Conservation (phyloP, 2,113 vertebrate species). For the Sylvia atricapilla region DNA sequence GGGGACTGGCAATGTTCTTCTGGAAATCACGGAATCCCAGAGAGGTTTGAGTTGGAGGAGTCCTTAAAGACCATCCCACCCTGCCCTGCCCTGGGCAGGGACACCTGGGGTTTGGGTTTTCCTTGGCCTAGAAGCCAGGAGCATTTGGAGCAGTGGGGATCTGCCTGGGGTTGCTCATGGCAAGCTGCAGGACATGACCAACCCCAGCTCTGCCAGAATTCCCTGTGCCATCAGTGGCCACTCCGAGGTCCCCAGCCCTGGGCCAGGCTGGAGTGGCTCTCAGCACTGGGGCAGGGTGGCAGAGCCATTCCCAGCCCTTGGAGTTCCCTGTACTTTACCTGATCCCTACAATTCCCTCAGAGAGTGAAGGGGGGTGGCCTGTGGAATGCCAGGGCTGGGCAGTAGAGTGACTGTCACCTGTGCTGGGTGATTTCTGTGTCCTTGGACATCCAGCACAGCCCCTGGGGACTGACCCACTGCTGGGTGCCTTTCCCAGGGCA, state of each 20-base stretch:
- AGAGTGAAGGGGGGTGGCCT: neutral
- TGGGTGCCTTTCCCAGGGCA: neutral
- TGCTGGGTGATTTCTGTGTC: neutral
- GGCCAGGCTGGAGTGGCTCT: too few relatives aligned
- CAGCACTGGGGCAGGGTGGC: neutral
- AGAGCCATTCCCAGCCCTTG: neutral
- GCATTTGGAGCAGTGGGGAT: rapidly evolving
- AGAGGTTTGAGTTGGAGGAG: neutral
- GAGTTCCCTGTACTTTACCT: neutral
- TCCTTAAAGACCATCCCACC: rapidly evolving
- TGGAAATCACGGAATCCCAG: rapidly evolving
- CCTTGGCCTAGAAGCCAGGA: neutral
- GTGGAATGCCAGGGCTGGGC: neutral
- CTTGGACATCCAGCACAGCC: neutral
- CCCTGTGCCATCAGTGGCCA: neutral
- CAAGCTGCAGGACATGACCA: neutral
- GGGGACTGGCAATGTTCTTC: neutral
- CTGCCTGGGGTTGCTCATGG: neutral
- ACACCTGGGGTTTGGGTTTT: neutral
- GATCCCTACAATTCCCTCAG: neutral
- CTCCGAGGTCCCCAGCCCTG: neutral
- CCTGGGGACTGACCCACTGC: neutral
- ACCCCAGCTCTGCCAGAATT: neutral
- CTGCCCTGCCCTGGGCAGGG: neutral
- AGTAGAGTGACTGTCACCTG: neutral